Evolutionary conservation across 2,888 invertebrate genomes (phyloP).

Genomic region (Bombyx huttoni): DNA sequence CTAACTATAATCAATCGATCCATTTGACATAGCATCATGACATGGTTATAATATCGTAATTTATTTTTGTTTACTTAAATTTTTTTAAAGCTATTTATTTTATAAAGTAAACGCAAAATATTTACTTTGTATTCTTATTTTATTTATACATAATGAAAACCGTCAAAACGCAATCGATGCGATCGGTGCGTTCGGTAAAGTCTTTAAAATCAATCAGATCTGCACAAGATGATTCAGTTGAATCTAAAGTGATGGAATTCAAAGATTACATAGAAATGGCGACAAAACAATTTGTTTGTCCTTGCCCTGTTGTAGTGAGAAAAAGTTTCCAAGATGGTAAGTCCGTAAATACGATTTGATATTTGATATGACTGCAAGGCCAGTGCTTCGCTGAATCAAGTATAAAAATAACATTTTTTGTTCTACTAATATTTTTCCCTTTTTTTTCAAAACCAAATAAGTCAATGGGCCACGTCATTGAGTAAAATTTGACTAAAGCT

Average conservation of each 20-base stretch:
- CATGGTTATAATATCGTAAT: neutral
- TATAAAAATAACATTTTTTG: too few relatives aligned
- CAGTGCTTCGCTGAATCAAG: too few relatives aligned
- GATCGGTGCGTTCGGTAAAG: conserved; percentile 11
- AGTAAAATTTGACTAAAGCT: too few relatives aligned
- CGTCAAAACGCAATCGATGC: conserved; percentile 8
- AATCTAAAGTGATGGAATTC: conserved; percentile 11
- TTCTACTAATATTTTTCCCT: too few relatives aligned
- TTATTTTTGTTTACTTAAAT: neutral
- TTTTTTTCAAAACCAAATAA: too few relatives aligned
- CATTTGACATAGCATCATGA: too few relatives aligned
- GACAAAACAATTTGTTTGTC: conserved; percentile 19
- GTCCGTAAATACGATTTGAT: neutral
- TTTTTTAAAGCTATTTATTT: too few relatives aligned
- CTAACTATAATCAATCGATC: too few relatives aligned
- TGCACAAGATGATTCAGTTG: conserved; percentile 1
- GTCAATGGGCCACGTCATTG: too few relatives aligned
- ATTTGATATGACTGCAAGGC: neutral
- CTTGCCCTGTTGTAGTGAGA: conserved; percentile 16
- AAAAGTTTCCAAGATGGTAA: conserved; percentile 13
- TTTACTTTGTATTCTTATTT: neutral
- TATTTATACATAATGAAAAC: neutral
- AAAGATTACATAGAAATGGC: conserved; percentile 14
- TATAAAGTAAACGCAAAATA: neutral
- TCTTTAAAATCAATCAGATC: conserved; percentile 7